Evolutionary conservation across 2,888 invertebrate species (phyloP).

Genomic region (Clunio marinus): DNA sequence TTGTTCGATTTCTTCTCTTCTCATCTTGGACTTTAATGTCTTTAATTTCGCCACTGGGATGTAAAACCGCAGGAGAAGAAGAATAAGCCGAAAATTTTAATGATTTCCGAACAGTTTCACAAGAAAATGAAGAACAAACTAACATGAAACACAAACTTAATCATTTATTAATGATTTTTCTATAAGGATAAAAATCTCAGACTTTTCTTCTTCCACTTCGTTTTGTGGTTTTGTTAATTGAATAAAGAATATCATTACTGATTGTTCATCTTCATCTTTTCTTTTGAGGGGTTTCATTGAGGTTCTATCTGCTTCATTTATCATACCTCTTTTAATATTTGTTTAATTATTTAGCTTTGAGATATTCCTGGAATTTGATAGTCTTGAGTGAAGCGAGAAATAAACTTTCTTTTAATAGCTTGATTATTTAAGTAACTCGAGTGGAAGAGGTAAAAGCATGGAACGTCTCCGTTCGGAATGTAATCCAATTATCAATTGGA

Average conservation of each 20-base stretch:
- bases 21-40: not conserved
- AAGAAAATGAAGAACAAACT: not conserved
- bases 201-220: not conserved
- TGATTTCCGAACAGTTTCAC: slow-evolving; percentile 17
- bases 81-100: slow-evolving; percentile 16
- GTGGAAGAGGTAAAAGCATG: not conserved
- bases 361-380: not conserved
- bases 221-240: slow-evolving; percentile 27
- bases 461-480: slow-evolving; percentile 24
- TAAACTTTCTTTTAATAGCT: slow-evolving; percentile 1
- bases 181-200: slow-evolving; percentile 27
- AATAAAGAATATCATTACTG: slow-evolving; percentile 34
- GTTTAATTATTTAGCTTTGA: slow-evolving; percentile 20
- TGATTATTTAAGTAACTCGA: not conserved
- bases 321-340: slow-evolving; percentile 22
- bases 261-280: slow-evolving; percentile 26
- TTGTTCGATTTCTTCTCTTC: slow-evolving; percentile 11
- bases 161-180: slow-evolving; percentile 34
- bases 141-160: slow-evolving; percentile 8
- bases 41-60: slow-evolving; percentile 26
- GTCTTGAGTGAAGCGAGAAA: not conserved
- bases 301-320: slow-evolving; percentile 5
- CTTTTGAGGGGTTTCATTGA: not conserved
- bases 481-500: slow-evolving; percentile 24
- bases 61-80: slow-evolving; percentile 2